Percentiles rank a stretch among this genome's conserved stretches.
Conservation (phyloP, 2,113 vertebrate species). For the Callaeas wilsoni region DNA sequence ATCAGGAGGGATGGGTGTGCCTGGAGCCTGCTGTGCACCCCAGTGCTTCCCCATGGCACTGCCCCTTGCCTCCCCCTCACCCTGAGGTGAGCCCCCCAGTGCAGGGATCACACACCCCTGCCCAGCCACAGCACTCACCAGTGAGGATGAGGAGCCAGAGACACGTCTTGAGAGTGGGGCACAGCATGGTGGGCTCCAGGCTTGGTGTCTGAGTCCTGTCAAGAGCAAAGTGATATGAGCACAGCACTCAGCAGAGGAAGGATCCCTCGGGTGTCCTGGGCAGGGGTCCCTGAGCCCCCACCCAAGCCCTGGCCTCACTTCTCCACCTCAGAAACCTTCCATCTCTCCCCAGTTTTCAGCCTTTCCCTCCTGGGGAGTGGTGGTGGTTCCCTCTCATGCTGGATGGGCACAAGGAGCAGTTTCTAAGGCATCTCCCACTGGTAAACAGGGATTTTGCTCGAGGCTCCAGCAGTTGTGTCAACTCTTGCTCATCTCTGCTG, state of each 20-base stretch:
- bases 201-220: background rate
- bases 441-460: constrained; percentile 8
- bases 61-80: background rate
- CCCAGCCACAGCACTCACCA: constrained; percentile 47
- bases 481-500: background rate
- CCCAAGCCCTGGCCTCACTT: background rate
- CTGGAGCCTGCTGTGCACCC: background rate
- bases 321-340: background rate
- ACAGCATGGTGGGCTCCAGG: background rate
- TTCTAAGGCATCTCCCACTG: background rate
- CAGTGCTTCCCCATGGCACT: background rate
- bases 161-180: background rate
- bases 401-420: background rate
- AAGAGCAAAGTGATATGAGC: background rate
- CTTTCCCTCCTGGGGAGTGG: background rate
- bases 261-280: rapidly evolving
- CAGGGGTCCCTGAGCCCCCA: background rate
- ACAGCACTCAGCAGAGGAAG: background rate
- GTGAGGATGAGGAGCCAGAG: constrained; percentile 14
- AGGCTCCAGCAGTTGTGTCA: background rate
- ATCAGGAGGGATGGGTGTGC: background rate
- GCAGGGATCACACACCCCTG: background rate
- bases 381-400: background rate
- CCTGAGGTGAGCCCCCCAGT: background rate
- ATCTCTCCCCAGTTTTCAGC: background rate